Percentiles rank a stretch among this genome's conserved stretches.
Conservation (phyloP, 2,888 invertebrate genomes). For the Fragum whitleyi region DNA sequence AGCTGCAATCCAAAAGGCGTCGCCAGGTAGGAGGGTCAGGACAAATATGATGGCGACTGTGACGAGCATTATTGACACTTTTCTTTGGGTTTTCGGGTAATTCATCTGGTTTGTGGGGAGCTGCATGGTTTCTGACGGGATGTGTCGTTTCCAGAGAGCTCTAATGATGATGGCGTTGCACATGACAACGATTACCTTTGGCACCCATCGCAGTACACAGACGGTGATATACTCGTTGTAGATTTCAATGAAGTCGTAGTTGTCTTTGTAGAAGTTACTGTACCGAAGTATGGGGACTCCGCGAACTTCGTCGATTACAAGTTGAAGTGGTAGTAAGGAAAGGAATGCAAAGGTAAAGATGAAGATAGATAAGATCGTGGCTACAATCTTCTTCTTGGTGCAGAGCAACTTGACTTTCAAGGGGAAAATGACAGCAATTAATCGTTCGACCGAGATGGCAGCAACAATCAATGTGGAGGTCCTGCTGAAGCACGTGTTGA, state of each 20-base stretch:
- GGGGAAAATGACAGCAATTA: slow-evolving; percentile 55
- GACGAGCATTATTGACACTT: slow-evolving; percentile 50
- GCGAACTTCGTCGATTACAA: not conserved
- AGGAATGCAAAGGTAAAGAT: slow-evolving; percentile 25
- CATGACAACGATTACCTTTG: slow-evolving; percentile 43
- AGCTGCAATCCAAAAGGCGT: slow-evolving; percentile 18
- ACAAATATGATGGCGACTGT: slow-evolving; percentile 49
- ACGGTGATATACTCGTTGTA: slow-evolving; percentile 31
- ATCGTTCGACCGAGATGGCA: slow-evolving; percentile 47
- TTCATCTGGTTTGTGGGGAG: not conserved
- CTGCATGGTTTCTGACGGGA: not conserved
- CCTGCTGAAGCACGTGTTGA: slow-evolving; percentile 1
- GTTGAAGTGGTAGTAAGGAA: slow-evolving; percentile 30
- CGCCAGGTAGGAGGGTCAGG: slow-evolving; percentile 40
- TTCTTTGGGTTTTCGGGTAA: slow-evolving; percentile 18
- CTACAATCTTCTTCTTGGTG: slow-evolving; percentile 29
- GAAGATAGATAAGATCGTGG: slow-evolving; percentile 30
- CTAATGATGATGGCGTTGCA: slow-evolving; percentile 40
- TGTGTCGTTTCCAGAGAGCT: slow-evolving; percentile 20
- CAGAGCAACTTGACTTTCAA: slow-evolving; percentile 39
- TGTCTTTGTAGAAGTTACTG: slow-evolving; percentile 38
- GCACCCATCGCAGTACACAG: slow-evolving; percentile 48
- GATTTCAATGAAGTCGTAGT: slow-evolving; percentile 37
- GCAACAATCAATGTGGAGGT: slow-evolving; percentile 41
- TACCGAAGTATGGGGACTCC: slow-evolving; percentile 24